phyloP scores from a whole-genome alignment of 1,140 invertebrate species.

The Adelges cooleyi region DNA sequence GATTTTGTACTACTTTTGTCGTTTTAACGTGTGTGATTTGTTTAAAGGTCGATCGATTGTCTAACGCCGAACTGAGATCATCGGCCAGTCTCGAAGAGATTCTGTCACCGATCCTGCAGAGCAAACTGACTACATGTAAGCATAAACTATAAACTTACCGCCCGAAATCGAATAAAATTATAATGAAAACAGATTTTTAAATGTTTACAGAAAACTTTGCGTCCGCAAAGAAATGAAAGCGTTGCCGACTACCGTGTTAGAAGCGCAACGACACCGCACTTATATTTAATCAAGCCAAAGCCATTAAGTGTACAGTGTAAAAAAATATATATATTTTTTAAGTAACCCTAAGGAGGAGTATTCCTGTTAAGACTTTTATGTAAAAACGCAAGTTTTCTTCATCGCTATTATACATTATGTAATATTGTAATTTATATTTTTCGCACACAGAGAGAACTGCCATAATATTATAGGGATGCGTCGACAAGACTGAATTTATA shows the following conservation, averaged over 20 bases:
- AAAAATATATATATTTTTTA: background rate
- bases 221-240: background rate
- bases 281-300: background rate
- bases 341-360: background rate
- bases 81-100: conserved; percentile 16
- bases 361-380: background rate
- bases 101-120: conserved; percentile 8
- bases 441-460: background rate
- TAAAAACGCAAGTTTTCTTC: background rate
- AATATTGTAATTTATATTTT: background rate
- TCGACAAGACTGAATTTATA: conserved; percentile 19
- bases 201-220: background rate
- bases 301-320: background rate
- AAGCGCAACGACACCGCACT: background rate
- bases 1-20: no score
- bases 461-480: no score
- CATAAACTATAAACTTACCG: background rate
- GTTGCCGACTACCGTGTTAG: background rate
- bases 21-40: background rate
- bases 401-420: background rate
- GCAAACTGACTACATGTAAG: conserved; percentile 18
- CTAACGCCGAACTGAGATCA: background rate
- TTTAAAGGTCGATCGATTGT: conserved; percentile 1
- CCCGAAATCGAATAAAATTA: no score
- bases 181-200: no score